Evolutionary conservation across 2,888 invertebrate species (phyloP), one percentile per base, ranked within the genome.

Genomic region (Euproctis similis): DNA sequence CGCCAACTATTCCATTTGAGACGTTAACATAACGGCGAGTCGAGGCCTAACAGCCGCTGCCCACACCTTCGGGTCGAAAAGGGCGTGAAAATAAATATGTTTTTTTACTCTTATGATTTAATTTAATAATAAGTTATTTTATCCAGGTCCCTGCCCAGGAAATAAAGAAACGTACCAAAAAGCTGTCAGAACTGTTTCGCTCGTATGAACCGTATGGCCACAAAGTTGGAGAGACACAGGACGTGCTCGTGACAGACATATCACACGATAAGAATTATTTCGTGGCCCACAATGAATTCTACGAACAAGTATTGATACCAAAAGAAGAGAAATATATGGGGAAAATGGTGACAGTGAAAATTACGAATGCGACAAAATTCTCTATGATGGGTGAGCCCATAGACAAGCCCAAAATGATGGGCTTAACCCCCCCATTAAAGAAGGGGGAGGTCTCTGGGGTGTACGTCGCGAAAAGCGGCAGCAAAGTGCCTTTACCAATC

Each of bases 261-360:
- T 96, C 98, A 0, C 93, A 95, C 66, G 98, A 98, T 66, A 92
- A 91, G 46, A 87, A 91, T 33, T 92, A 95, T 70, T 96, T 88
- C 61, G 98, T 98, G 5, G 97, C 92, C 0, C 98, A 99, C 76
- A 98, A 98, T 73, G 94, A 97, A 64, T 93, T 78, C 60, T 98
- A 99, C 62, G 97, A 98, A 61, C 98, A 82, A 46, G 91, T 97
- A 0, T 67, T 97, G 31, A 87, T 97, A 0, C 95, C 95, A 0
- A 92, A 93, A 80, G 86, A 88, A 4, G 86, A 91, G 1, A 87
- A 88, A 46, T 89, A 90, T 24, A 88, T 97, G 87, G 97, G 97
- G 0, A 93, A 93, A 61, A 87, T 92, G 68, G 82, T 97, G 0
- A 88, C 87, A 1, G 96, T 97, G 0, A 86, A 88, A 60, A 93